A percentile compares a stretch with the other conserved stretches of the same genome.
Conservation (phyloP, 2,888 invertebrate species). For the Agrochola lychnidis region DNA sequence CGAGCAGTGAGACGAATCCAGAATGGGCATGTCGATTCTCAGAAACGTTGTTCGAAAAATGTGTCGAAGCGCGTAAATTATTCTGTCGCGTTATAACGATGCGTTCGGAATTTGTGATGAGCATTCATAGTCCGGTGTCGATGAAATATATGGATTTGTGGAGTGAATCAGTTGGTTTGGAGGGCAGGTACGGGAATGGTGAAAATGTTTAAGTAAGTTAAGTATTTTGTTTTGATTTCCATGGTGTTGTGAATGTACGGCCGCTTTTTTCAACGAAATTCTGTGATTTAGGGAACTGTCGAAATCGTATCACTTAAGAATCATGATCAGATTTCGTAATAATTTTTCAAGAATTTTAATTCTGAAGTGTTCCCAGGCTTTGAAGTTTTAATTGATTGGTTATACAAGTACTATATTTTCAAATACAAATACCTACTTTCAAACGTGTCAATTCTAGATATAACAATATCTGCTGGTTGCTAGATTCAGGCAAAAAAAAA, state of each 20-base stretch:
- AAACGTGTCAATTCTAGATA: no score
- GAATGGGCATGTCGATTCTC: constrained; percentile 76
- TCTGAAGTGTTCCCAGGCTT: no score
- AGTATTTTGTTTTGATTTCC: constrained; percentile 11
- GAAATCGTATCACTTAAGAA: not conserved
- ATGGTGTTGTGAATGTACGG: not conserved
- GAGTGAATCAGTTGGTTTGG: constrained; percentile 45
- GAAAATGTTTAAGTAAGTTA: no score
- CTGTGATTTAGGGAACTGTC: not conserved
- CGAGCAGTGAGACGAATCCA: constrained; percentile 79
- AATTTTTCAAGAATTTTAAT: not conserved
- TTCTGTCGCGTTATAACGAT: constrained; percentile 67
- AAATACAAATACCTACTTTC: no score
- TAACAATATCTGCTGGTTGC: no score
- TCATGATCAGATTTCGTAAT: not conserved
- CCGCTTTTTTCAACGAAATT: not conserved
- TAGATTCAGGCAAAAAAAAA: not conserved
- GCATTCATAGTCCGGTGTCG: constrained; percentile 49
- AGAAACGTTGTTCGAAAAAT: constrained; percentile 77
- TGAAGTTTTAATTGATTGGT: not conserved
- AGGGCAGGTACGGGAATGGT: constrained; percentile 16
- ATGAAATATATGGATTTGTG: constrained; percentile 50
- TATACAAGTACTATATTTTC: no score
- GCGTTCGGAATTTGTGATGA: constrained; percentile 71
- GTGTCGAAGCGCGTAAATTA: constrained; percentile 81